phyloP scores from a whole-genome alignment of 2,888 invertebrate species.

The Lasioglossum lativentre region DNA sequence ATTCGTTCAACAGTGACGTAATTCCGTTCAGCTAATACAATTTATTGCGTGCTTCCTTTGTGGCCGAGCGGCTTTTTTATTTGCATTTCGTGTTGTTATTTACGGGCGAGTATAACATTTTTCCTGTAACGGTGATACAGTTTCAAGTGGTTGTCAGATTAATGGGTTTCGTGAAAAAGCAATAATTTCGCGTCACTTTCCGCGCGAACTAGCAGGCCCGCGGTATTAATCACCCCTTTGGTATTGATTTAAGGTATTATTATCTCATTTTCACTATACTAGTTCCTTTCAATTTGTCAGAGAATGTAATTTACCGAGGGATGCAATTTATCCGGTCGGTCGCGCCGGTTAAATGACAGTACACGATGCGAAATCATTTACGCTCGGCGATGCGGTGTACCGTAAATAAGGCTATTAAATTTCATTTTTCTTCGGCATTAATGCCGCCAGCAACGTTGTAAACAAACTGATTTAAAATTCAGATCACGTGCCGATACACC shows the following conservation, averaged over 20 bases:
- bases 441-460: not conserved
- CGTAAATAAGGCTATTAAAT: conserved; percentile 41
- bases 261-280: conserved; percentile 11
- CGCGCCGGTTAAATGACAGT: conserved; percentile 37
- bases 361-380: conserved; percentile 26
- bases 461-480: not conserved
- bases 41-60: not conserved
- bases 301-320: conserved; percentile 29
- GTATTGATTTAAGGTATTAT: conserved; percentile 1
- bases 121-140: not conserved
- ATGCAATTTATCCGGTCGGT: conserved; percentile 58
- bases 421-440: not conserved
- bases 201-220: not conserved
- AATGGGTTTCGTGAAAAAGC: not conserved
- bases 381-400: conserved; percentile 18
- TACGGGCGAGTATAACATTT: not conserved
- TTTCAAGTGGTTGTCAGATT: not conserved
- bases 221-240: not conserved
- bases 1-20: not conserved
- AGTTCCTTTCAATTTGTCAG: conserved; percentile 21
- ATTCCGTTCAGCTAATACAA: not conserved
- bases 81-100: not conserved
- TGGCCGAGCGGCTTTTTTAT: not conserved
- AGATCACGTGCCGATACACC: not conserved
- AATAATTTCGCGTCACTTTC: not conserved